Base-by-base conservation (phyloP, 2,113 vertebrate species). In the Cyprinodon variegatus region DNA sequence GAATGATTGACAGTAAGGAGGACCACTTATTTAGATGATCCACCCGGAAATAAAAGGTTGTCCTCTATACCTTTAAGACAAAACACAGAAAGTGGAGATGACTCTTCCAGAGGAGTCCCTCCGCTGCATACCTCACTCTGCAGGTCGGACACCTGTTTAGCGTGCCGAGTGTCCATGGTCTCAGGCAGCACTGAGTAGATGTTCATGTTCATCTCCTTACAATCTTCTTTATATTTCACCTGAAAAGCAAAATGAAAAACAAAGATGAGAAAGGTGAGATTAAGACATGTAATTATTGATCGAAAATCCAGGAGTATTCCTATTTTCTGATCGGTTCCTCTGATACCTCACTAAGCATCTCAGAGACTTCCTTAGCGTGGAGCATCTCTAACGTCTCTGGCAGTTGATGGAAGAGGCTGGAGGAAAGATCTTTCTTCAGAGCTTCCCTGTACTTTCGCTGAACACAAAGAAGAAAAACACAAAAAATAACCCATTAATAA, bases 161-260 rank as follows among this genome's bases (percentile, higher is more conserved):
- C 96, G 70, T 96, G 96, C 3, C 95, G 95, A 0, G 95, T 97
- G 82, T 96, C 93, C 53, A 96, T 89, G 70, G 96, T 98, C n/a
- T 95, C 94, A 0, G 96, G 96, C 92, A 98, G 94, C 88, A 91
- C 89, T 57, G 95, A 95, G 86, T 96, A 98, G 10, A 97, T 86
- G 75, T 22, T 94, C 85, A 72, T 80, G 92, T 53, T 93, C 85
- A 96, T 92, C 61, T 94, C 93, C 59, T 94, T 96, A 10, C 92
- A 86, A 20, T 82, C 92, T 68, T 89, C 89, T 61, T 85, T 86
- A 10, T 91, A 91, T 17, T 80, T 85, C 39, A 88, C 83, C 89
- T 90, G 29, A 8, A 38, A 70, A 36, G 48, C 29, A 40, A 37
- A 6, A 48, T 29, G 29, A 40, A 69, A 9, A 5, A 0, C 6